phyloP scores from a whole-genome alignment of 1,140 invertebrate genomes.

The Rhopalosiphum maidis region DNA sequence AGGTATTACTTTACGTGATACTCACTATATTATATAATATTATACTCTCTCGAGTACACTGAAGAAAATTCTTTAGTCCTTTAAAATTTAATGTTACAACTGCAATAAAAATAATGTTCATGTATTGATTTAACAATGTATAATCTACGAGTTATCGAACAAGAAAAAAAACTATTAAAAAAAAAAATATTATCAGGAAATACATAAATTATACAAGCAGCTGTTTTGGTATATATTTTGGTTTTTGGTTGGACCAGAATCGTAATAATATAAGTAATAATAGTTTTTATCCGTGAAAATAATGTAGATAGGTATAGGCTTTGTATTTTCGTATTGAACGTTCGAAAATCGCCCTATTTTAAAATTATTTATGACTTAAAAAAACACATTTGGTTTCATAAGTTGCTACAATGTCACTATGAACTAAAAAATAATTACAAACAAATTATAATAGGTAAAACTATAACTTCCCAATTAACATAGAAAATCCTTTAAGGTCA shows the following conservation, averaged over 20 bases:
- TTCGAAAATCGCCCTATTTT: neutral
- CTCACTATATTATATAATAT: neutral
- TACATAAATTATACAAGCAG: neutral
- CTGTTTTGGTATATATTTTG: neutral
- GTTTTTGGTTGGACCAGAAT: neutral
- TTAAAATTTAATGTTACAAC: neutral
- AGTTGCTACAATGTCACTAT: neutral
- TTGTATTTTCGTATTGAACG: neutral
- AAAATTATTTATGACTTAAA: neutral
- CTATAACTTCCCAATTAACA: neutral
- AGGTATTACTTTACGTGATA: neutral
- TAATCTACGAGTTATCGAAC: neutral
- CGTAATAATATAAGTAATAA: neutral
- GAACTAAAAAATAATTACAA: neutral
- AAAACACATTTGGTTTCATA: neutral
- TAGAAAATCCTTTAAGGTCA: neutral
- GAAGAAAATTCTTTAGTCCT: neutral
- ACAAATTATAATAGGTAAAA: neutral
- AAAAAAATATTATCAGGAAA: neutral
- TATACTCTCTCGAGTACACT: neutral
- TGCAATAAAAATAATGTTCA: neutral
- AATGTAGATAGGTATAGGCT: neutral
- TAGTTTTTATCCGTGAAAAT: neutral
- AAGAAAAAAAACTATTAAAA: neutral
- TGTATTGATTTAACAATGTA: neutral